phyloP scores from a whole-genome alignment of 2,113 vertebrate genomes.

The Brachypteracias leptosomus region DNA sequence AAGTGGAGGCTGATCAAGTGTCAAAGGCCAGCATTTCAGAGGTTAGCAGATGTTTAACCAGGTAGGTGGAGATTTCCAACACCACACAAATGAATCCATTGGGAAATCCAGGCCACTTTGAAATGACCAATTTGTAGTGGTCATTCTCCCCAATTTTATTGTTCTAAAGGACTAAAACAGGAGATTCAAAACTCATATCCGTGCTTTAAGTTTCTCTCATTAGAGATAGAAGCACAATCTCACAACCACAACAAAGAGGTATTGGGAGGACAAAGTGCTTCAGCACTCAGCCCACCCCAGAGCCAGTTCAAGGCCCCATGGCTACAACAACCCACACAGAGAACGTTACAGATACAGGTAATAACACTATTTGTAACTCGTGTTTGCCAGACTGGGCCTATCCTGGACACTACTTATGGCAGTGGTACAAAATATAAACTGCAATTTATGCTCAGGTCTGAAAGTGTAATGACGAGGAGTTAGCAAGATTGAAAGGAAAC shows the following conservation, averaged over 20 bases:
- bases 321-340: background rate
- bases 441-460: background rate
- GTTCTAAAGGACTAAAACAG: background rate
- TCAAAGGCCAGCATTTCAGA: background rate
- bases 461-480: accelerated
- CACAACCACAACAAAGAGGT: background rate
- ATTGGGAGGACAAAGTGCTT: background rate
- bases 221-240: background rate
- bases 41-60: background rate
- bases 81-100: background rate
- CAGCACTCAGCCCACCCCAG: background rate
- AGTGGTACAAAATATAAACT: background rate
- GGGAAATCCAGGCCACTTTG: background rate
- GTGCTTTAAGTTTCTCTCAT: background rate
- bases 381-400: background rate
- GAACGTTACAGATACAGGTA: accelerated
- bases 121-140: background rate
- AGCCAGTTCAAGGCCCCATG: background rate
- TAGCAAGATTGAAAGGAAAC: background rate
- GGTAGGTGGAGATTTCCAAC: background rate
- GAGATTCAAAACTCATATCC: background rate
- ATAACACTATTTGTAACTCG: accelerated
- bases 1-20: background rate
- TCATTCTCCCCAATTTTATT: background rate
- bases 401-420: background rate